Evolutionary conservation across 2,888 invertebrate genomes (phyloP), one percentile per base, ranked within the genome.

Genomic region (Dysmachus trigonus): DNA sequence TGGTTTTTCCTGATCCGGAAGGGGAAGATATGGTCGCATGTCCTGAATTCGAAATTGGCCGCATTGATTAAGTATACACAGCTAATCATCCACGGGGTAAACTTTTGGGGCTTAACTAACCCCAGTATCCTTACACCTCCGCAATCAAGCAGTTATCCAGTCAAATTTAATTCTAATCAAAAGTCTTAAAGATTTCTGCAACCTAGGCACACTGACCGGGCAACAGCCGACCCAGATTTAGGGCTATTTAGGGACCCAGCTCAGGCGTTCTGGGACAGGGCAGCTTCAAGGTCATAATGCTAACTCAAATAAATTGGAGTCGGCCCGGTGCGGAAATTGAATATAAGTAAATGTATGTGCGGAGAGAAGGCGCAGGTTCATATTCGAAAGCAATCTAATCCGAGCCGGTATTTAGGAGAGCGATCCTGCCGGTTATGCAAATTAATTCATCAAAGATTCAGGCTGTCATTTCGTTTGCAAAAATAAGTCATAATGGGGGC

Each of bases 1-100:
- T 8, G 73, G 18, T 33, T 33, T 73, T 73, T 73, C 4, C 76
- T 33, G 33, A 38, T 76, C 22, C 22, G n/a, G n/a, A 76, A 41
- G 38, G 7, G 18, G 18, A 31, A 74, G 41, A 22, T 41, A 41
- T 38, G 10, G 76, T 6, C 47, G 15, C 79, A 51, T 79, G 51
- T 22, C n/a, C 27, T 31, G 79, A 79, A 79, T 79, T n/a, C 31
- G n/a, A 51, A 79, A 47, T 51, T 15, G 31, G 6, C 7, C 79
- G 15, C 47, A 30, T 30, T 79, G 30, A 79, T 79, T 79, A 51
- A 10, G 79, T 79, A 79, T 79, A 51, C 79, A 79, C 7, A 79
- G 6, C 79, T 79, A 79, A 79, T 79, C 51, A 79, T 31, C 51
- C 51, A 30, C 5, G 30, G 47, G 31, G 47, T 51, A 79, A 79